These are phyloP conservation scores for Rhamnusium bicolor DNA, from an alignment of 2,888 invertebrate genomes.

Conservation along the genomic window DNA sequence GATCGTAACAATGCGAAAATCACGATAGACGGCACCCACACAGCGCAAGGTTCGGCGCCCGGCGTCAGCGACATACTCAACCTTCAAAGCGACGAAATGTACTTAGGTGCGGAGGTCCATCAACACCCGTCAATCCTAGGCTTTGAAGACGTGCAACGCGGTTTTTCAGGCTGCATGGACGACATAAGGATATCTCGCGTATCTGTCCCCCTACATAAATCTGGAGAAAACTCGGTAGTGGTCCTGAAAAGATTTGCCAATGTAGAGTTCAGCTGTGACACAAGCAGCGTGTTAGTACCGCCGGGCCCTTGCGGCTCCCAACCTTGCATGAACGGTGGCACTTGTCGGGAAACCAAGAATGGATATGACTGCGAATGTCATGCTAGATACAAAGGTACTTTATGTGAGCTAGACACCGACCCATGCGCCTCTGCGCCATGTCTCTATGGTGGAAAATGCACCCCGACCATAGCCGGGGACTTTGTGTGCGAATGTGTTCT, in stretches of 20 bases:
- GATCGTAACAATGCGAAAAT: constrained; percentile 86
- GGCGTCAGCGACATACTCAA: constrained; percentile 89
- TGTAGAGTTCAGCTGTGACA: constrained; percentile 81
- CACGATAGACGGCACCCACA: constrained; percentile 83
- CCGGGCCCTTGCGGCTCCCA: constrained; percentile 83
- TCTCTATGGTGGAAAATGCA: constrained; percentile 86
- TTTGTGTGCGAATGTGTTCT: constrained; percentile 85
- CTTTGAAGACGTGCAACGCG: constrained; percentile 83
- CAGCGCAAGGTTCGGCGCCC: constrained; percentile 84
- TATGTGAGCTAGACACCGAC: constrained; percentile 89
- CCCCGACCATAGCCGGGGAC: constrained; percentile 74
- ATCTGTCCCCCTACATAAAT: constrained; percentile 83
- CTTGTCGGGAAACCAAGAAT: constrained; percentile 73
- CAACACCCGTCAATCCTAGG: constrained; percentile 81
- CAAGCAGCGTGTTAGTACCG: constrained; percentile 73
- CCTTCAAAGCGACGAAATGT: constrained; percentile 86
- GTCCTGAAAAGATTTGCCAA: constrained; percentile 80
- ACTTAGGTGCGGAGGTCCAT: constrained; percentile 87
- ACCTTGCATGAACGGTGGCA: constrained; percentile 85
- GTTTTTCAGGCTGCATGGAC: constrained; percentile 94
- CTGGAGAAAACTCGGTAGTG: constrained; percentile 77
- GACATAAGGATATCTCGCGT: constrained; percentile 83
- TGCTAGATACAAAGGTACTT: constrained; percentile 75
- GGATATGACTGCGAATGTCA: constrained; percentile 87
- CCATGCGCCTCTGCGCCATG: constrained; percentile 93